Conservation (phyloP, 2,113 vertebrate genomes). For the Columba janthina region DNA sequence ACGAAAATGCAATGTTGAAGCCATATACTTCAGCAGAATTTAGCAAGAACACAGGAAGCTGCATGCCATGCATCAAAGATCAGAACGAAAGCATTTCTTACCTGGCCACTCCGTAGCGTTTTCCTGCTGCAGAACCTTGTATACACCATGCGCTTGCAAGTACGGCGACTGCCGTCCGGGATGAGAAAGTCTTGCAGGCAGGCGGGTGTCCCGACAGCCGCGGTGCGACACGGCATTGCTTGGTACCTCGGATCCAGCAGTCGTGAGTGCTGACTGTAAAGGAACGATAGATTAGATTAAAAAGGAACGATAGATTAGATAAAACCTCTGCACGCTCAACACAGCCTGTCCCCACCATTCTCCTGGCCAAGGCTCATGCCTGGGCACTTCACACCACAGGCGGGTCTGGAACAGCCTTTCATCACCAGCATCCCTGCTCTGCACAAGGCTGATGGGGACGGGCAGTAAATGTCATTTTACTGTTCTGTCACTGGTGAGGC, state of each 20-base stretch:
- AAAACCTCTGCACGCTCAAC: accelerated
- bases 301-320: not conserved
- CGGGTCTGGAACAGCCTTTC: not conserved
- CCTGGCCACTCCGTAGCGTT: not conserved
- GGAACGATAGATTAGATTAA: not conserved
- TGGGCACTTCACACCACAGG: not conserved
- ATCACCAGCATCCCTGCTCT: not conserved
- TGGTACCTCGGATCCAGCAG: not conserved
- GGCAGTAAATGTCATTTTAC: not conserved
- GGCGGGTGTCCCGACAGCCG: not conserved
- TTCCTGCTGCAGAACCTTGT: conserved; percentile 28
- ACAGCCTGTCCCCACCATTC: not conserved
- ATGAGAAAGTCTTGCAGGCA: not conserved
- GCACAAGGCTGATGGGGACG: not conserved
- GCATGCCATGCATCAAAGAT: accelerated
- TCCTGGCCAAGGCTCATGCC: not conserved
- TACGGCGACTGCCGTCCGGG: not conserved
- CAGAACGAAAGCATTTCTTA: not conserved
- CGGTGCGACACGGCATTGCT: accelerated
- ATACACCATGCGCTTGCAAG: not conserved
- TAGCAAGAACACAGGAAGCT: not conserved
- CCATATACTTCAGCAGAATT: not conserved
- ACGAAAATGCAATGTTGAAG: not conserved
- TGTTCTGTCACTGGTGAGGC: no score
- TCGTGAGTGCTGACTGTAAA: not conserved